Conservation (phyloP, 2,797 vertebrate species). For the Coccyzus lansbergi region DNA sequence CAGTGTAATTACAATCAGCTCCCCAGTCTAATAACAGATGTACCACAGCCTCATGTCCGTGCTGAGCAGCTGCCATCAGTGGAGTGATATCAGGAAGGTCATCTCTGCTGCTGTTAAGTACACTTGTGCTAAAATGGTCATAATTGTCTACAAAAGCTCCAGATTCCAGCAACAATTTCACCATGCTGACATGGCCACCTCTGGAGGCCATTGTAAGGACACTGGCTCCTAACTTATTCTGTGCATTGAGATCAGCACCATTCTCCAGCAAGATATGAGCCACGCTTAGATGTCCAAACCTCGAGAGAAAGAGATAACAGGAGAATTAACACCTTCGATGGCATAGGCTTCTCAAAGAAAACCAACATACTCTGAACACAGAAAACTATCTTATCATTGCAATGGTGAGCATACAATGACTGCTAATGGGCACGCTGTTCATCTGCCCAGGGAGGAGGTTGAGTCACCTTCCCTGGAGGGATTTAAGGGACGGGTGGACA, state of each 20-base stretch:
- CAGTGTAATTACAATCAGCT: constrained; percentile 86
- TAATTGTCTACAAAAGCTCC: constrained; percentile 89
- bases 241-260: constrained; percentile 91
- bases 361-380: rapidly evolving
- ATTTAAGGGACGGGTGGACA: too few relatives aligned
- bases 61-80: constrained; percentile 90
- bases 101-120: constrained; percentile 78
- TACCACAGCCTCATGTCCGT: constrained; percentile 87
- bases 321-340: not conserved
- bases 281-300: constrained; percentile 90
- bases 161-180: constrained; percentile 90
- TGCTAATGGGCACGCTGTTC: rapidly evolving
- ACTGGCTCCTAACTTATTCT: constrained; percentile 91
- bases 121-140: constrained; percentile 78
- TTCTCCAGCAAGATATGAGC: constrained; percentile 93
- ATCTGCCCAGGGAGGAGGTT: too few relatives aligned
- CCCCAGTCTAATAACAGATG: constrained; percentile 92
- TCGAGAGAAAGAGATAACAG: constrained; percentile 39
- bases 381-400: not conserved
- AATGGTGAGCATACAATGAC: not conserved
- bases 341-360: not conserved
- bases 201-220: constrained; percentile 92
- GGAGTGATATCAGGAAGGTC: constrained; percentile 88
- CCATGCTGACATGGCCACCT: constrained; percentile 88
- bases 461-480: too few relatives aligned